A percentile compares a stretch with the other conserved stretches of the same genome.
These are phyloP conservation scores for Ennomos erosarius DNA, from an alignment of 2,888 invertebrate genomes.

Conservation along the genomic window DNA sequence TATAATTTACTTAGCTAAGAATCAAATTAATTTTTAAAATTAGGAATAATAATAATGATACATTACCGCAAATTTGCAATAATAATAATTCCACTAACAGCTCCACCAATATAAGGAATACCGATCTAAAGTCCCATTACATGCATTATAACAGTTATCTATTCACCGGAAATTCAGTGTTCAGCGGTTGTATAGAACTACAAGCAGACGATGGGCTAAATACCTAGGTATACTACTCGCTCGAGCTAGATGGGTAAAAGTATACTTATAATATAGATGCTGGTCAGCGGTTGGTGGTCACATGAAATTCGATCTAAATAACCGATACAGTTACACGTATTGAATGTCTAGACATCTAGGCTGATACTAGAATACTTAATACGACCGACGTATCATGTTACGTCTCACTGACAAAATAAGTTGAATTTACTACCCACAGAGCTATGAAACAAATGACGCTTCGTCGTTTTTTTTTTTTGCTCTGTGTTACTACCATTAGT, in stretches of 20 bases:
- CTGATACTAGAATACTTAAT: not conserved
- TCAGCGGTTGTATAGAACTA: slow-evolving; percentile 21
- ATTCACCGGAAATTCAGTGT: slow-evolving; percentile 23
- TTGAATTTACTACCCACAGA: too few species aligned
- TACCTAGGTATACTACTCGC: too few species aligned
- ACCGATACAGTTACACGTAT: slow-evolving; percentile 55
- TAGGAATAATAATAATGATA: too few species aligned
- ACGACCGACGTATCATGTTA: too few species aligned
- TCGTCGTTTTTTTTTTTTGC: too few species aligned
- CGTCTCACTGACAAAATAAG: too few species aligned
- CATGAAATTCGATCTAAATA: slow-evolving; percentile 53
- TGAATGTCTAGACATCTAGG: slow-evolving; percentile 30
- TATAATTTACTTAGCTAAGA: too few species aligned
- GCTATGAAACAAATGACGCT: too few species aligned
- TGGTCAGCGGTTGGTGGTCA: slow-evolving; percentile 25
- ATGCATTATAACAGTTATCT: slow-evolving; percentile 22
- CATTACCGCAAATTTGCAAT: slow-evolving; percentile 13
- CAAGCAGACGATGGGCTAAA: too few species aligned
- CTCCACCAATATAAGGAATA: not conserved
- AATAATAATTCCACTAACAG: slow-evolving; percentile 11
- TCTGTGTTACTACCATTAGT: too few species aligned
- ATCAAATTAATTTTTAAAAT: too few species aligned
- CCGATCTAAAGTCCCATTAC: slow-evolving; percentile 2
- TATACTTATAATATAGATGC: not conserved
- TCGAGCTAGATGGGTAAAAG: not conserved